Base-by-base conservation (phyloP, 2,888 invertebrate genomes). In the Bombylius discolor region DNA sequence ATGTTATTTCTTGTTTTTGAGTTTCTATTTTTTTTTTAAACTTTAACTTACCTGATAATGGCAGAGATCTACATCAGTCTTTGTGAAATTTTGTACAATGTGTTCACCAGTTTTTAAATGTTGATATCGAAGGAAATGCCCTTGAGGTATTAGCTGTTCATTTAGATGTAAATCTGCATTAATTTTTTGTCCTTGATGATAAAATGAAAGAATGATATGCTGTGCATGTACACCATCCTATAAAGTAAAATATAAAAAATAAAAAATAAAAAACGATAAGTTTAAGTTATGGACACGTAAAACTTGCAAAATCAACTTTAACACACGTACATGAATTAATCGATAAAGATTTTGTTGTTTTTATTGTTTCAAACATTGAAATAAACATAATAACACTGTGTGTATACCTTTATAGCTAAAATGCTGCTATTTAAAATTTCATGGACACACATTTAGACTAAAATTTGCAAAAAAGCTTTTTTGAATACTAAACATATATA, bases 101-200 rank as follows among this genome's bases (percentile, higher is more conserved):
- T 69, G 61, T 55, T 64, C 63, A 55, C 61, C 63, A 56, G 62
- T 59, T 51, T 61, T 63, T 47, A 68, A 64, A 58, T 68, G 67
- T 65, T 73, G 74, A 62, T 68, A 71, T 55, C 71, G 70, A 62
- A 74, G 64, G 67, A 73, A 74, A 66, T 74, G 74, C 56, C 66
- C 64, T 59, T 70, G 66, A 49, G 73, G 72, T 65, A 73, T 70
- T 49, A 73, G 65, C 57, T 66, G 61, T 58, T 73, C 70, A 60
- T 73, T 73, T 54, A 71, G 67, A 58, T 67, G 65, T 58, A 73
- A 66, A 64, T 73, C 72, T 62, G 70, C 66, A 53, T 58, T 71
- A 64, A 82, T 79, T 61, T 82, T 78, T 67, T 81, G 78, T 50
- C 83, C 84, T 64, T 84, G 81, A 60, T 86, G 74, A 62, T 81